phyloP scores from a whole-genome alignment of 2,797 vertebrate species.

The Pseudomugil tenellus region DNA sequence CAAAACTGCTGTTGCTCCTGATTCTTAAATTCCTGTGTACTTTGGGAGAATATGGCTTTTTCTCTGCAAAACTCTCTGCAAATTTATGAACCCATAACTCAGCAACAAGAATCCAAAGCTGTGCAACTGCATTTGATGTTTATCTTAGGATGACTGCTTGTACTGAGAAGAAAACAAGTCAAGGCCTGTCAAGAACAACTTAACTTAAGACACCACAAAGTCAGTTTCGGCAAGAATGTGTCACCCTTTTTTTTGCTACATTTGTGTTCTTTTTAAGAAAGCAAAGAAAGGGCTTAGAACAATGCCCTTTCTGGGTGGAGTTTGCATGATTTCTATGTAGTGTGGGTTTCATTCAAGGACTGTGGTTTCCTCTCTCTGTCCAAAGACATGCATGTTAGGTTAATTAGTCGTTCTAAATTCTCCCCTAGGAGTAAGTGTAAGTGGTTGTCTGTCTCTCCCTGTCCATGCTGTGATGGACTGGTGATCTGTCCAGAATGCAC shows the following conservation, averaged over 20 bases:
- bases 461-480: too few species aligned
- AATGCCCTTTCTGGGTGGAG: too few species aligned
- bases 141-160: constrained; percentile 19
- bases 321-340: too few species aligned
- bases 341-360: too few species aligned
- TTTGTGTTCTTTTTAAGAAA: not conserved
- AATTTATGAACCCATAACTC: constrained; percentile 13
- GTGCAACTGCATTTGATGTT: not conserved
- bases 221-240: not conserved
- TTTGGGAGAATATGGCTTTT: constrained; percentile 21
- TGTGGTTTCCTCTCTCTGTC: too few species aligned
- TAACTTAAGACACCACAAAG: not conserved
- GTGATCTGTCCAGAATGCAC: too few species aligned
- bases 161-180: constrained; percentile 1
- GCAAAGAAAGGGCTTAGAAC: not conserved
- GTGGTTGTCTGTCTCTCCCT: too few species aligned
- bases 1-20: constrained; percentile 6
- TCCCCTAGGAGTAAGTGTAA: too few species aligned
- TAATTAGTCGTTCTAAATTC: too few species aligned
- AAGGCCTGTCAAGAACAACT: constrained; percentile 10
- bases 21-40: not conserved
- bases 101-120: constrained; percentile 21
- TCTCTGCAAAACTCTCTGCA: constrained; percentile 12
- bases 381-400: too few species aligned
- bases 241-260: not conserved